Conservation (phyloP, 2,797 vertebrate genomes). For the Siniperca undulata region DNA sequence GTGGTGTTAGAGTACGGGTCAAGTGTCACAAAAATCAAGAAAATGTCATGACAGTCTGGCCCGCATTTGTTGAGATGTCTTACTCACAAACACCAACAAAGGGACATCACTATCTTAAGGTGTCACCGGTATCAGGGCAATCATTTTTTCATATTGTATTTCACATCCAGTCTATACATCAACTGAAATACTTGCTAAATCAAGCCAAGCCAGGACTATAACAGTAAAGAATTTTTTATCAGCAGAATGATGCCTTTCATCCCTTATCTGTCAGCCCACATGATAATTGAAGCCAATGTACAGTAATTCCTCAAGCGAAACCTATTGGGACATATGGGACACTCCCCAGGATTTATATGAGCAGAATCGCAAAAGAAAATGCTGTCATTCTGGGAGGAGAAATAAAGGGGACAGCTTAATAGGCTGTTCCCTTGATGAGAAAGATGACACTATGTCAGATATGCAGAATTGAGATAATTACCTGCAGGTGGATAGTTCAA, state of each 20-base stretch:
- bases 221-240: conserved; percentile 51
- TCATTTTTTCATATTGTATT: conserved; percentile 3
- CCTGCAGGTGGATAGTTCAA: conserved; percentile 44
- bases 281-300: conserved; percentile 18
- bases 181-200: conserved; percentile 7
- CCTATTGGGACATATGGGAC: conserved; percentile 16
- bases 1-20: no score
- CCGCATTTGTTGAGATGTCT: no score
- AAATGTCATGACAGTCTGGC: no score
- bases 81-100: no score
- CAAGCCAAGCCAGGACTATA: background rate
- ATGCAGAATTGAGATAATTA: conserved; percentile 43
- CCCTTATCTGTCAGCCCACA: conserved; percentile 6
- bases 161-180: background rate
- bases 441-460: conserved; percentile 40
- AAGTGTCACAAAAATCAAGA: no score
- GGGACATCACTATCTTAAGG: background rate
- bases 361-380: conserved; percentile 20
- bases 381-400: conserved; percentile 8
- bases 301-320: conserved; percentile 28
- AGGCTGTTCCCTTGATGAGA: conserved; percentile 46
- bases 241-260: conserved; percentile 21
- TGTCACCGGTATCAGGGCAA: background rate
- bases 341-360: conserved; percentile 33
- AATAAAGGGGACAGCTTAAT: conserved; percentile 41